Percentiles rank a stretch among this genome's conserved stretches.
Conservation (phyloP, 2,888 invertebrate species). For the Oscheius sp. region DNA sequence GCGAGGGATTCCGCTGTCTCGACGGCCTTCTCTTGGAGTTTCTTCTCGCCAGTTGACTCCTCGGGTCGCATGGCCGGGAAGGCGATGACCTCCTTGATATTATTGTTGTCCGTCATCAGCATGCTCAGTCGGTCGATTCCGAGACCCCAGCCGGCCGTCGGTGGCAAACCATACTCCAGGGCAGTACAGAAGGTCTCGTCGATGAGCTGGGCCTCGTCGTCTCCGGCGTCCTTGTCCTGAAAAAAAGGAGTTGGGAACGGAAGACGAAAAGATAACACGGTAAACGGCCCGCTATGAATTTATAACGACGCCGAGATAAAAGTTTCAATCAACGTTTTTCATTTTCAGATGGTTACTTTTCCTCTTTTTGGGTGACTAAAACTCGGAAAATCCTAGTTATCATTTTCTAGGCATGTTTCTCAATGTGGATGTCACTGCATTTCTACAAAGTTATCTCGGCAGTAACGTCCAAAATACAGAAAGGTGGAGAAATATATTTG, state of each 20-base stretch:
- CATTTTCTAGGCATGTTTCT: too few relatives aligned
- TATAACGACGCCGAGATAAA: too few relatives aligned
- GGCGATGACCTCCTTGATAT: constrained; percentile 97
- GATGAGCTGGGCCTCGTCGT: constrained; percentile 95
- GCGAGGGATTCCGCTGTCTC: not conserved
- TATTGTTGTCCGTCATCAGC: constrained; percentile 97
- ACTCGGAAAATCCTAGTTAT: too few relatives aligned
- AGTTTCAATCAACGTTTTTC: too few relatives aligned
- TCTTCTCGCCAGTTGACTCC: constrained; percentile 60
- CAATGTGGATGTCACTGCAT: too few relatives aligned
- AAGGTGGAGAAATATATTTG: too few relatives aligned
- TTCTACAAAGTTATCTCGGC: too few relatives aligned
- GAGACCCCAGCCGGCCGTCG: constrained; percentile 98
- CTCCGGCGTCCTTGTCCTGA: constrained; percentile 89
- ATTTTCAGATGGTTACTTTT: too few relatives aligned
- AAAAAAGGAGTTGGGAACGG: constrained; percentile 6
- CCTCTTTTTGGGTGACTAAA: too few relatives aligned
- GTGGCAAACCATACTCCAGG: constrained; percentile 96
- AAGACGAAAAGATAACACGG: not conserved
- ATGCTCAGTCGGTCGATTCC: constrained; percentile 96
- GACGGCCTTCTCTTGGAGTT: not conserved
- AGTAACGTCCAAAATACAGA: too few relatives aligned
- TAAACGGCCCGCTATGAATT: too few relatives aligned
- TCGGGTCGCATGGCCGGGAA: constrained; percentile 99
- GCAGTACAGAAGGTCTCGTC: constrained; percentile 98